Evolutionary conservation across 2,113 vertebrate genomes (phyloP).

Genomic region (Pseudorasbora parva): DNA sequence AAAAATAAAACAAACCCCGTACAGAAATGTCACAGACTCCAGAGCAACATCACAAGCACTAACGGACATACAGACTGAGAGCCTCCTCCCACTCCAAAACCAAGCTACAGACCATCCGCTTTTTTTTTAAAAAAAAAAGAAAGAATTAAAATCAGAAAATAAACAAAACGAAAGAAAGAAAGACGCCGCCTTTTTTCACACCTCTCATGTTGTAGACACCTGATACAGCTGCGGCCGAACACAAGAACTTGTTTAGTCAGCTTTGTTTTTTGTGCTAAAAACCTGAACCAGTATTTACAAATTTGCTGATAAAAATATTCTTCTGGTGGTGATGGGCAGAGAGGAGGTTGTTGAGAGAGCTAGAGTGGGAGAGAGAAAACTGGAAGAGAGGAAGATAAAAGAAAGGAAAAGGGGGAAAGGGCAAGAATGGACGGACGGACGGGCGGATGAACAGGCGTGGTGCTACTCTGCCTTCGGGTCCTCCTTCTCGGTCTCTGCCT

Average conservation of each 20-base stretch:
- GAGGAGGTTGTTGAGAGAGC: slow-evolving; percentile 35
- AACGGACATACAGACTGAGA: slow-evolving; percentile 49
- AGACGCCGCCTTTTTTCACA: slow-evolving; percentile 35
- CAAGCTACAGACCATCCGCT: slow-evolving; percentile 53
- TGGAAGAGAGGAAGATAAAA: slow-evolving; percentile 4
- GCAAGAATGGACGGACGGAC: slow-evolving; percentile 3
- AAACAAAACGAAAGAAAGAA: slow-evolving; percentile 38
- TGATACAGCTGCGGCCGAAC: slow-evolving; percentile 52
- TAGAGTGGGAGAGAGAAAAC: slow-evolving; percentile 17
- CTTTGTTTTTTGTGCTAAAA: slow-evolving; percentile 68
- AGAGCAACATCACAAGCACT: slow-evolving; percentile 51
- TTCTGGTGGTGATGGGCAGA: slow-evolving; percentile 60
- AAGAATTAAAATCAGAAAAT: slow-evolving; percentile 37
- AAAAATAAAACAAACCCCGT: slow-evolving; percentile 48
- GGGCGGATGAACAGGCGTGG: slow-evolving; percentile 41
- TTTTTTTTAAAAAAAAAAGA: slow-evolving; percentile 30
- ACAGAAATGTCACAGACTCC: slow-evolving; percentile 56
- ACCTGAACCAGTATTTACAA: slow-evolving; percentile 71
- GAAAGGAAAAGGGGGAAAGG: background rate
- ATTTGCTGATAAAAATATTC: slow-evolving; percentile 71
- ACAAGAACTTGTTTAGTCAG: slow-evolving; percentile 51
- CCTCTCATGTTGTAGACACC: slow-evolving; percentile 56
- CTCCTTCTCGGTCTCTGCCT: slow-evolving; percentile 57
- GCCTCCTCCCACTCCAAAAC: slow-evolving; percentile 50
- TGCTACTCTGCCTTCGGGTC: slow-evolving; percentile 64